A percentile compares a stretch with the other conserved stretches of the same genome.
Evolutionary conservation across 2,113 vertebrate genomes (phyloP).

Genomic region (Elgaria multicarinata): DNA sequence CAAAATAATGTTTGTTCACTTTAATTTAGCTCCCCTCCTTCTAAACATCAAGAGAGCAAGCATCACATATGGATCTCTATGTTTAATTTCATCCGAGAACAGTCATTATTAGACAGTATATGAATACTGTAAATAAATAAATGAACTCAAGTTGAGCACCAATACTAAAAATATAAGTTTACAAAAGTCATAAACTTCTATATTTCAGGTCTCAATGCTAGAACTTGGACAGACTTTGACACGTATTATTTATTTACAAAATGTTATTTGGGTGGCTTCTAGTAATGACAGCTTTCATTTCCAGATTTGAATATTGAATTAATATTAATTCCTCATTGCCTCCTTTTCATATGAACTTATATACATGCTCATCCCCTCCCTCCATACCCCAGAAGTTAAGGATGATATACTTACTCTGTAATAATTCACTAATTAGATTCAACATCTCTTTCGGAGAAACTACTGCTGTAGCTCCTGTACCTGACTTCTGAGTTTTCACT

Average conservation of each 20-base stretch:
- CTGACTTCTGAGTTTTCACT: conserved; percentile 96
- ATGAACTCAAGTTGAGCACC: conserved; percentile 5
- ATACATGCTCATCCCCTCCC: not conserved
- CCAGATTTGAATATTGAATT: not conserved
- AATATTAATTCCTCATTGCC: not conserved
- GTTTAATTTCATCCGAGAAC: not conserved
- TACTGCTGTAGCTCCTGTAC: conserved; percentile 85
- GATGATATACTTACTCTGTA: conserved; percentile 88
- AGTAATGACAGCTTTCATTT: not conserved
- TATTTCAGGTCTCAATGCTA: not conserved
- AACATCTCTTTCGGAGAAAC: conserved; percentile 95
- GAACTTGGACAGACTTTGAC: not conserved
- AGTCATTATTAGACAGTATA: not conserved
- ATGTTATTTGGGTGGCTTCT: not conserved
- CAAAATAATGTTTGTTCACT: not conserved
- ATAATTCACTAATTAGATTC: conserved; percentile 90
- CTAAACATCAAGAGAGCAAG: not conserved
- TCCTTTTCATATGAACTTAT: conserved; percentile 1
- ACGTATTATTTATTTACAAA: not conserved
- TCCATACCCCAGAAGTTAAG: conserved; percentile 12
- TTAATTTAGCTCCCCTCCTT: not conserved
- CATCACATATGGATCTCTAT: not conserved
- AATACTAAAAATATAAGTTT: not conserved
- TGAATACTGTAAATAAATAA: not conserved
- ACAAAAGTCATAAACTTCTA: not conserved